Evolutionary conservation across 2,888 invertebrate species (phyloP), one percentile per base, ranked within the genome.

Genomic region (Eilema sororculum): DNA sequence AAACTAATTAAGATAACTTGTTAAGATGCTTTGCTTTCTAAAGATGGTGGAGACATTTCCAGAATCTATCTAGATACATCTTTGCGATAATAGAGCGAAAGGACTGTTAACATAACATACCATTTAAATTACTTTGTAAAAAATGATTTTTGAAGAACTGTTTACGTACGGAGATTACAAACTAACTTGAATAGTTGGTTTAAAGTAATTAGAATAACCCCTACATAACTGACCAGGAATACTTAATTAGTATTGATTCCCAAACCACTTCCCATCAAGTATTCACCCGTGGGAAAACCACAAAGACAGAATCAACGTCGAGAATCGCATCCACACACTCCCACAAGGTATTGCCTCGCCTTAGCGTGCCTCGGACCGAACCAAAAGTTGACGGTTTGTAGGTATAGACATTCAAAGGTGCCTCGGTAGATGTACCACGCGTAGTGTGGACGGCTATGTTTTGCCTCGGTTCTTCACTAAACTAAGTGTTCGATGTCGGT

Each of bases 221-320:
- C 25, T 65, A 37, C 57, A 65, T 65, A 65, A 65, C 58, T 57
- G 57, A 65, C 30, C 33, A 65, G 57, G 22, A 57, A 63, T 52
- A 65, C 57, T 16, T 33, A 25, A 24, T 57, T 37, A 4, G 28
- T 65, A 58, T 58, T 25, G 57, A 65, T 65, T 65, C 57, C 65
- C n/a, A 56, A 13, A 65, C 28, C 5, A 13, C n/a, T 13, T 22
- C 33, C 57, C 58, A 58, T 52, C 12, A 24, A 46, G 20, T 46
- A 52, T n/a, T 33, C 5, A 52, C 3, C 13, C 6, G 20, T 64
- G 52, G 28, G 46, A 46, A 64, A 20, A 0, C 41, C 25, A n/a
- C 20, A 2, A 28, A 57, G 64, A 30, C 22, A 30, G 52, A 5
- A 64, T 10, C 12, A 64, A 58, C 24, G n/a, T 57, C 20, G 0